These are phyloP conservation scores for Cataglyphis hispanica DNA, from an alignment of 1,140 invertebrate species.

Conservation along the genomic window DNA sequence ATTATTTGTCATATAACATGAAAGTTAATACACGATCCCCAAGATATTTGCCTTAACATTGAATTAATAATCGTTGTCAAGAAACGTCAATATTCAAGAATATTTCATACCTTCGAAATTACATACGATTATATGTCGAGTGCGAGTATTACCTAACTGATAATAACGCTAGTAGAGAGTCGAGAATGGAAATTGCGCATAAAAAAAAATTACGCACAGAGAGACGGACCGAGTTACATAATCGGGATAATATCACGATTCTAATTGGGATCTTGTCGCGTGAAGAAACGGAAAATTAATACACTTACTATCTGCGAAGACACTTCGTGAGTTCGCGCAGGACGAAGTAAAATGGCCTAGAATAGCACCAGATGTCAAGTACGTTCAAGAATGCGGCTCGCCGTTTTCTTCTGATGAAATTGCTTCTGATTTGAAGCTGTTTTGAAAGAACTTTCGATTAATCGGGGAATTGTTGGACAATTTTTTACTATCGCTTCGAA, in stretches of 20 bases:
- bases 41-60: background rate
- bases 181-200: background rate
- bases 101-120: background rate
- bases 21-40: background rate
- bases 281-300: background rate
- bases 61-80: background rate
- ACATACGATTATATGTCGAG: background rate
- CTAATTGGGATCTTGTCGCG: background rate
- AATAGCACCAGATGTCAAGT: background rate
- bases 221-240: background rate
- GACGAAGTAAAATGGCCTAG: conserved; percentile 44
- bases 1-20: background rate
- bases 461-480: too few relatives aligned
- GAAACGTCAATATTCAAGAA: conserved; percentile 27
- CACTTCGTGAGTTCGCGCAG: background rate
- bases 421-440: too few relatives aligned
- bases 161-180: background rate
- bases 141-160: conserved; percentile 63
- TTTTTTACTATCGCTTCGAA: too few relatives aligned
- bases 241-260: background rate
- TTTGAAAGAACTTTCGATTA: too few relatives aligned
- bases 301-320: conserved; percentile 23
- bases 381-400: too few relatives aligned
- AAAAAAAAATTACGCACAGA: background rate
- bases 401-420: too few relatives aligned